phyloP scores from a whole-genome alignment of 2,797 vertebrate genomes.

The Luscinia megarhynchos region DNA sequence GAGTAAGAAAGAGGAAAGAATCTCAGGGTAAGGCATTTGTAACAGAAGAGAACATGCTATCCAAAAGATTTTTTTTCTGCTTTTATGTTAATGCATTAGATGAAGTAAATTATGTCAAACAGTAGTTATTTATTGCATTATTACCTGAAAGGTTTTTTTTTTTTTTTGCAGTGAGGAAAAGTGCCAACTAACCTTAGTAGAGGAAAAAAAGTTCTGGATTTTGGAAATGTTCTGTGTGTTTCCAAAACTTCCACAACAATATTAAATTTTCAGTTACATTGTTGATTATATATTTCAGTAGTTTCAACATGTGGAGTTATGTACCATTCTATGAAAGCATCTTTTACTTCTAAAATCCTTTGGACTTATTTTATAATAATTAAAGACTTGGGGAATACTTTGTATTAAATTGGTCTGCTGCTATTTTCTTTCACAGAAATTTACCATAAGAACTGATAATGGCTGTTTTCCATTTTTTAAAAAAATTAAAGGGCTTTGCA shows the following conservation, averaged over 20 bases:
- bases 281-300: neutral
- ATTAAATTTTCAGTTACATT: neutral
- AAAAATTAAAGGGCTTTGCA: slow-evolving; percentile 38
- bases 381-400: slow-evolving; percentile 41
- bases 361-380: slow-evolving; percentile 28
- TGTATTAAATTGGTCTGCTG: slow-evolving; percentile 47
- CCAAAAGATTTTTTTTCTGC: neutral
- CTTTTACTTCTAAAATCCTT: slow-evolving; percentile 24
- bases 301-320: neutral
- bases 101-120: neutral
- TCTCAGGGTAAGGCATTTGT: neutral
- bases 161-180: neutral
- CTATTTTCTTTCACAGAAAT: slow-evolving; percentile 46
- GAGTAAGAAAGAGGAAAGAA: neutral
- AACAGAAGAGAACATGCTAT: neutral
- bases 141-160: neutral
- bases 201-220: neutral
- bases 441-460: slow-evolving; percentile 51
- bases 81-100: neutral
- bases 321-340: slow-evolving; percentile 29
- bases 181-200: neutral
- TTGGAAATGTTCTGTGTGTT: neutral
- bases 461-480: neutral
- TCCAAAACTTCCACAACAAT: neutral
- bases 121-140: neutral